A percentile compares a stretch with the other conserved stretches of the same genome.
These are phyloP conservation scores for Pheucticus melanocephalus DNA, from an alignment of 2,113 vertebrate species.

Conservation along the genomic window DNA sequence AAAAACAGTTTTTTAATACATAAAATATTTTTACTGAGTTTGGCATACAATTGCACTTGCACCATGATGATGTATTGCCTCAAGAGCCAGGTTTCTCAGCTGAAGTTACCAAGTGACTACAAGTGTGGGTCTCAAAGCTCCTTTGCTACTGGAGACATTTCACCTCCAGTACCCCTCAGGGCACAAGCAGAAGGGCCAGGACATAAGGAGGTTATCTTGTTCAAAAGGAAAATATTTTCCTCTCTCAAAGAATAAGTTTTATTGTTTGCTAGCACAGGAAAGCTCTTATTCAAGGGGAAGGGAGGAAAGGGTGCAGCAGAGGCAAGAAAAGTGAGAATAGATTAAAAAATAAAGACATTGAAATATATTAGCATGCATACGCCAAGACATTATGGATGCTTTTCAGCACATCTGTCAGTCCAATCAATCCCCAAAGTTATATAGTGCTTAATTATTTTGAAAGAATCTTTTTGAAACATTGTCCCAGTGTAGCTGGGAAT, in stretches of 20 bases:
- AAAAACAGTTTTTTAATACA: neutral
- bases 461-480: neutral
- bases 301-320: neutral
- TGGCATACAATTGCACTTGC: neutral
- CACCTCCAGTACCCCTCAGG: neutral
- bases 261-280: neutral
- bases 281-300: neutral
- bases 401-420: neutral
- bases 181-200: neutral
- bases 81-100: neutral
- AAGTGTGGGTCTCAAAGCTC: neutral
- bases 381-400: neutral
- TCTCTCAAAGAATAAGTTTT: neutral
- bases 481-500: neutral
- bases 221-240: neutral
- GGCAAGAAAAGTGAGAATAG: neutral
- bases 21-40: neutral
- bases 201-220: neutral
- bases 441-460: neutral
- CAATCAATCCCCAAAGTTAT: neutral
- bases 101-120: neutral
- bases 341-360: neutral
- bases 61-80: neutral
- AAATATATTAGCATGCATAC: neutral
- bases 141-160: neutral